Percentiles rank a stretch among this genome's conserved stretches.
Conservation (phyloP, 2,888 invertebrate genomes). For the Apamea sordens region DNA sequence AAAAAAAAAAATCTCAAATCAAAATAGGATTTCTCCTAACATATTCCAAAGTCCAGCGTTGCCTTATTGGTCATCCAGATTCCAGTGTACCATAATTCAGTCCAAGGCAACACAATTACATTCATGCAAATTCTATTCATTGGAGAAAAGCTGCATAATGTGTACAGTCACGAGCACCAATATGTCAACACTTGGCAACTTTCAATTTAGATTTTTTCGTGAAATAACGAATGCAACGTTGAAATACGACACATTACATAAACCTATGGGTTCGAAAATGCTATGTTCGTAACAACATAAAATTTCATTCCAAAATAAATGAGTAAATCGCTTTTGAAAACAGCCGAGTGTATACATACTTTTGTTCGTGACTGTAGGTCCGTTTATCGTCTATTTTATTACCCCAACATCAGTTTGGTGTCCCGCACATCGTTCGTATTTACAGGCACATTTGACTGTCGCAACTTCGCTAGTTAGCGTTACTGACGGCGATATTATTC, state of each 20-base stretch:
- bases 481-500: slow-evolving; percentile 2
- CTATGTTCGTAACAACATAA: no score
- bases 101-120: slow-evolving; percentile 48
- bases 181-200: no score
- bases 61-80: slow-evolving; percentile 18
- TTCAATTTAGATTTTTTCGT: no score
- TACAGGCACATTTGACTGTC: slow-evolving; percentile 24
- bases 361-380: no score
- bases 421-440: slow-evolving; percentile 39
- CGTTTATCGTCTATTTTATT: slow-evolving; percentile 52
- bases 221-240: no score
- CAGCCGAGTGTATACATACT: no score
- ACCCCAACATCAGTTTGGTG: slow-evolving; percentile 33
- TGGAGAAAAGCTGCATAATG: slow-evolving; percentile 30
- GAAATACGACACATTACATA: no score
- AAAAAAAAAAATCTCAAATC: no score
- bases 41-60: slow-evolving; percentile 19
- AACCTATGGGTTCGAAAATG: no score
- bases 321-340: no score
- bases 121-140: slow-evolving; percentile 46
- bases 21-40: slow-evolving; percentile 3
- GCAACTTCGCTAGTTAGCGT: slow-evolving; percentile 8
- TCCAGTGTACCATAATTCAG: slow-evolving; percentile 15
- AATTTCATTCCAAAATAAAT: no score
- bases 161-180: no score